A percentile compares a stretch with the other conserved stretches of the same genome.
These are phyloP conservation scores for Notothenia rossii DNA, from an alignment of 2,113 vertebrate genomes.

Conservation along the genomic window DNA sequence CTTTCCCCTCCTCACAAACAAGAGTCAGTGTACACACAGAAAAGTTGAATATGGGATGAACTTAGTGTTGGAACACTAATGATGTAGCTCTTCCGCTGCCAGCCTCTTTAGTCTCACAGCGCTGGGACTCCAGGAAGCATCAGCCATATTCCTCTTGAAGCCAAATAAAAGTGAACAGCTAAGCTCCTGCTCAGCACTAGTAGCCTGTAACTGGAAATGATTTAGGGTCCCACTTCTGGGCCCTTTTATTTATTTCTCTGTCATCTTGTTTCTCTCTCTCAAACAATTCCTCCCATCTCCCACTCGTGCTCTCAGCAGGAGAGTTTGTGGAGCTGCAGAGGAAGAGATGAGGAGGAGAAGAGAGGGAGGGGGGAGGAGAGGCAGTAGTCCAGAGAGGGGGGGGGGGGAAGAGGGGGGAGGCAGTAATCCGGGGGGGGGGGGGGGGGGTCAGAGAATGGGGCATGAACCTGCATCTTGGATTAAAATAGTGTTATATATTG, in stretches of 20 bases:
- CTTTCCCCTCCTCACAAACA: neutral
- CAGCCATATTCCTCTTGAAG: slow-evolving; percentile 47
- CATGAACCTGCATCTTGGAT: neutral
- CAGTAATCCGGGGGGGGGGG: no score
- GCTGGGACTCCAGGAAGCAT: slow-evolving; percentile 15
- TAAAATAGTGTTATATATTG: no score
- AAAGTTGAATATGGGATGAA: neutral
- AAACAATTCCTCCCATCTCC: slow-evolving; percentile 50
- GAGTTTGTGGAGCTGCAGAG: slow-evolving; percentile 49
- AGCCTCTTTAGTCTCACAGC: neutral
- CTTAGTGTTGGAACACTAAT: slow-evolving; percentile 21
- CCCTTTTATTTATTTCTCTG: slow-evolving; percentile 29
- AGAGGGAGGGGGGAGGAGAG: neutral
- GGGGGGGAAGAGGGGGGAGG: no score
- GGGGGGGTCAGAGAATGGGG: neutral
- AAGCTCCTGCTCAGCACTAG: slow-evolving; percentile 24
- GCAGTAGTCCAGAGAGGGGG: no score
- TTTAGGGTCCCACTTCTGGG: slow-evolving; percentile 42
- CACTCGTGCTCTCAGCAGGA: slow-evolving; percentile 66
- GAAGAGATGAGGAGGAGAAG: slow-evolving; percentile 39
- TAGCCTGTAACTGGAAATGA: slow-evolving; percentile 38
- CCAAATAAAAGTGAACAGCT: slow-evolving; percentile 51
- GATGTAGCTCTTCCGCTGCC: slow-evolving; percentile 16
- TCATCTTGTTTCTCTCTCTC: slow-evolving; percentile 29
- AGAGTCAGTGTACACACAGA: neutral